Conservation (phyloP, 2,888 invertebrate species). For the Auanema freiburgensis region DNA sequence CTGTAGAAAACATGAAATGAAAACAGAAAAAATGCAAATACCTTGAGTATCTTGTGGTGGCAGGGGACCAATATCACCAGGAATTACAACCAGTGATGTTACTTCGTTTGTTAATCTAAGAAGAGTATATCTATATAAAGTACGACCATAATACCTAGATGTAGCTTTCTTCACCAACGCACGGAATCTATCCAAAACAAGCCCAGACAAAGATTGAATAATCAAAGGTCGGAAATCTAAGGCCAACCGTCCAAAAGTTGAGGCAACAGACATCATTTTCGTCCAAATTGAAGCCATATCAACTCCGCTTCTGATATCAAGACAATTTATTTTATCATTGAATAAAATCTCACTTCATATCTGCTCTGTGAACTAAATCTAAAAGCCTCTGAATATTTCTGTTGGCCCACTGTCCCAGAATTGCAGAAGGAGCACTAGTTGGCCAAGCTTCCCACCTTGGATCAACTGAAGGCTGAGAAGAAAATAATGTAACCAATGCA, state of each 20-base stretch:
- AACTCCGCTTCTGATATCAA: slow-evolving; percentile 35
- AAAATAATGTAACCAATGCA: slow-evolving; percentile 4
- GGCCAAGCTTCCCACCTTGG: slow-evolving; percentile 63
- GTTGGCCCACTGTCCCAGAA: slow-evolving; percentile 60
- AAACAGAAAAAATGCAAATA: background rate
- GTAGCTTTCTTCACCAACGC: slow-evolving; percentile 44
- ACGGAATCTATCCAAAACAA: slow-evolving; percentile 50
- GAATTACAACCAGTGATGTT: background rate
- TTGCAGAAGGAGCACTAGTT: slow-evolving; percentile 50
- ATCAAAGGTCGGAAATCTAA: slow-evolving; percentile 59
- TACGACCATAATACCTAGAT: slow-evolving; percentile 25
- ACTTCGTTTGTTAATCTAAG: slow-evolving; percentile 5
- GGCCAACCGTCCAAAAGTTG: slow-evolving; percentile 63
- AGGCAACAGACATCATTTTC: slow-evolving; percentile 58
- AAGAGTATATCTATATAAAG: background rate
- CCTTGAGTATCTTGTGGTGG: too few relatives aligned
- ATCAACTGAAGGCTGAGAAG: slow-evolving; percentile 46
- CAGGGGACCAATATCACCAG: background rate
- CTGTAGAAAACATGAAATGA: slow-evolving; percentile 1
- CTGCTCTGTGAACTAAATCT: slow-evolving; percentile 47
- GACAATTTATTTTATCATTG: background rate
- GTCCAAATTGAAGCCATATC: slow-evolving; percentile 55
- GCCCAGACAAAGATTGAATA: slow-evolving; percentile 40
- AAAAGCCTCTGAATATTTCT: slow-evolving; percentile 54
- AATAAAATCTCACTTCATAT: slow-evolving; percentile 41